phyloP scores from a whole-genome alignment of 1,140 invertebrate genomes.

The Papilio dardanus region DNA sequence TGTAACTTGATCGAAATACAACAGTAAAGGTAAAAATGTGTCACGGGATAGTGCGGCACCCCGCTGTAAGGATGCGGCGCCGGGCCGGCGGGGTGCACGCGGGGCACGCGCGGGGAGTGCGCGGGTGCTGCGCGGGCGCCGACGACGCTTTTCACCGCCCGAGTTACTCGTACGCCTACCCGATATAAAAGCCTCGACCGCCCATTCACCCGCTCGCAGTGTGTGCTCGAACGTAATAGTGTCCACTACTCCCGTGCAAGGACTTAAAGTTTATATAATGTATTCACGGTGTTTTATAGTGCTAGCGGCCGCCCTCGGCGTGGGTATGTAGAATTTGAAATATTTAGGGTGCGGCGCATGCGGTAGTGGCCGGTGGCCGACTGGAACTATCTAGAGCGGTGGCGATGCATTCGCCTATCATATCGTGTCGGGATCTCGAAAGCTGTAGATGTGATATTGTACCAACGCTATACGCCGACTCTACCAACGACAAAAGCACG shows the following conservation, averaged over 20 bases:
- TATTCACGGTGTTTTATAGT: constrained; percentile 80
- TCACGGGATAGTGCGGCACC: constrained; percentile 12
- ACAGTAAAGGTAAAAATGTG: constrained; percentile 14
- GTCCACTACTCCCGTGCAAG: constrained; percentile 74
- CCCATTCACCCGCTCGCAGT: constrained; percentile 81
- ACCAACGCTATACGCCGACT: constrained; percentile 34
- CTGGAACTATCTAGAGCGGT: constrained; percentile 45
- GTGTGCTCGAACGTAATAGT: constrained; percentile 79
- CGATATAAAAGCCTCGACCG: constrained; percentile 77
- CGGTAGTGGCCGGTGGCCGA: constrained; percentile 47
- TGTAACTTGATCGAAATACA: not conserved
- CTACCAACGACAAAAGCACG: not conserved
- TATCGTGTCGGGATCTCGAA: constrained; percentile 54
- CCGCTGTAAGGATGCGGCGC: constrained; percentile 38
- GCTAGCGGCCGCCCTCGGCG: constrained; percentile 79
- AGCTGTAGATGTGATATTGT: constrained; percentile 51
- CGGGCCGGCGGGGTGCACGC: constrained; percentile 35
- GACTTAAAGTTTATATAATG: constrained; percentile 76
- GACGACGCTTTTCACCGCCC: constrained; percentile 71
- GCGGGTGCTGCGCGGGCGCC: constrained; percentile 55
- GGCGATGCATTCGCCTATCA: constrained; percentile 42
- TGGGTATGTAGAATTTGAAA: constrained; percentile 78
- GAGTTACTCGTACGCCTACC: constrained; percentile 67
- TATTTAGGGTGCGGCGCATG: constrained; percentile 67
- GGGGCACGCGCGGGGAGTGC: constrained; percentile 43